phyloP scores from a whole-genome alignment of 2,888 invertebrate genomes.

The Cheilosia impressa region DNA sequence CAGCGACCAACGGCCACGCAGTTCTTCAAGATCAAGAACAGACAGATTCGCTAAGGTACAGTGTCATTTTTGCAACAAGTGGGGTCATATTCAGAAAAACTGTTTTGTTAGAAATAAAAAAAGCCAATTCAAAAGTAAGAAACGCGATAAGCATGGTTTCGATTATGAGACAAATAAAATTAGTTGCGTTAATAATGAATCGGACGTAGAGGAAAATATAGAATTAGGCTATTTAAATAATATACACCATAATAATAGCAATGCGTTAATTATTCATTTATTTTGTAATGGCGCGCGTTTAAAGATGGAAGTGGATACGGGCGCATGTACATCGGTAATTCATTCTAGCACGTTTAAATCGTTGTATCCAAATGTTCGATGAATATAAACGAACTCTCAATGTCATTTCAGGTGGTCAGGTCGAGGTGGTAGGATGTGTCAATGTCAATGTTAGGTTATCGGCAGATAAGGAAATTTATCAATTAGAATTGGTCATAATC shows the following conservation, averaged over 20 bases:
- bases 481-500: neutral
- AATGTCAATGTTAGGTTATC: neutral
- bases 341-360: neutral
- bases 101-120: neutral
- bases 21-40: neutral
- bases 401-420: slow-evolving; percentile 25
- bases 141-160: neutral
- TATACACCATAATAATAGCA: too few relatives aligned
- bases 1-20: neutral
- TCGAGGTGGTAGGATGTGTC: slow-evolving; percentile 22
- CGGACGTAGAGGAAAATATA: neutral
- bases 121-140: neutral
- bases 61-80: neutral
- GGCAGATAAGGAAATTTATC: neutral
- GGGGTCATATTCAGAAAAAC: neutral
- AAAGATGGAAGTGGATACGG: slow-evolving; percentile 26
- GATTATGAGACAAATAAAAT: neutral
- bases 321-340: neutral
- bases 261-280: neutral
- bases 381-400: slow-evolving; percentile 3
- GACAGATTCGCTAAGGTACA: neutral
- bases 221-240: slow-evolving; percentile 1
- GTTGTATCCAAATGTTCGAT: neutral
- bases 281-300: slow-evolving; percentile 8
- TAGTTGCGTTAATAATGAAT: neutral